phyloP scores from a whole-genome alignment of 1,140 invertebrate species.

The Brachionus rubens region DNA sequence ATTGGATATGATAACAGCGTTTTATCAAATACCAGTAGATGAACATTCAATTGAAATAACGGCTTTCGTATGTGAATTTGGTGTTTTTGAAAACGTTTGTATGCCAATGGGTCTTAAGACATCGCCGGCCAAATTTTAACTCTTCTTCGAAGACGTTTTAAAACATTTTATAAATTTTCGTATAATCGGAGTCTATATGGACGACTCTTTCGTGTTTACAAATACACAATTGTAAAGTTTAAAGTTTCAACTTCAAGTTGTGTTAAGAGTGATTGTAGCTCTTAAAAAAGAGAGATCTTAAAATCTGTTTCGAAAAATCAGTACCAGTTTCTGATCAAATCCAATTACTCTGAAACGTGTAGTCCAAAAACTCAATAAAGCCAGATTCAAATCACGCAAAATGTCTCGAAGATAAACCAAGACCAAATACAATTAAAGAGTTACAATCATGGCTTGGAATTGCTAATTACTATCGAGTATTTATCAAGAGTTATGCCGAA shows the following conservation, averaged over 20 bases:
- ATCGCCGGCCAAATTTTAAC: constrained; percentile 39
- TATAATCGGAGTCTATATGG: neutral
- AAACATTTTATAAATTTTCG: no score
- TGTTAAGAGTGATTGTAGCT: no score
- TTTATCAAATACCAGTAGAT: neutral
- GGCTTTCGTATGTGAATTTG: neutral
- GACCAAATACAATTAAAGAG: constrained; percentile 52
- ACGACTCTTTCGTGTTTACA: neutral
- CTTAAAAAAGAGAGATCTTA: no score
- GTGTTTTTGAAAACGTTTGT: constrained; percentile 31
- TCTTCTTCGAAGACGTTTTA: constrained; percentile 32
- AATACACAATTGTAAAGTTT: no score
- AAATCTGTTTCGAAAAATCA: no score
- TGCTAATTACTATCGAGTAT: neutral
- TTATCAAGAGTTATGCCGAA: neutral
- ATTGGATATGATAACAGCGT: neutral
- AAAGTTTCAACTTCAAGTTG: no score
- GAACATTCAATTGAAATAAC: neutral
- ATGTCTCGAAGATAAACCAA: neutral
- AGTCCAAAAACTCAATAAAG: neutral
- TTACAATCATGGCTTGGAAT: constrained; percentile 54
- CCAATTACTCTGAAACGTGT: neutral
- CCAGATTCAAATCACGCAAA: neutral
- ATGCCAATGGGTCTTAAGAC: constrained; percentile 43
- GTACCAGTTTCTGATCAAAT: neutral